Conservation (phyloP, 1,140 invertebrate species). For the Calephelis virginiensis region DNA sequence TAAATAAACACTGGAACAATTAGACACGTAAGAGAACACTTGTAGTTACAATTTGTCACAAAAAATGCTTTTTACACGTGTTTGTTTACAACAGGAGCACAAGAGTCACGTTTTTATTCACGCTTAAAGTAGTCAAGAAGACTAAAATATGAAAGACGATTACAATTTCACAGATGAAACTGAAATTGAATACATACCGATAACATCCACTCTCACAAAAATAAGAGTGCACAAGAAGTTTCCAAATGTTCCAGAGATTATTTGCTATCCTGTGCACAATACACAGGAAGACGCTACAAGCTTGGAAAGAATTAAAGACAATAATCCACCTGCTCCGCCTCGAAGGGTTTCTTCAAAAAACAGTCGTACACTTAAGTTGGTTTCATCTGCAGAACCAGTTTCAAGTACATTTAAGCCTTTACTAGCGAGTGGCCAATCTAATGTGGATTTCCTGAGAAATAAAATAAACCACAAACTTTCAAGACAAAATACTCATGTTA, state of each 20-base stretch:
- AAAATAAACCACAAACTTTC: slow-evolving; percentile 79
- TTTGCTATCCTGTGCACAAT: slow-evolving; percentile 80
- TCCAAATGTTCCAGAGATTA: slow-evolving; percentile 71
- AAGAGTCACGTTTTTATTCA: slow-evolving; percentile 58
- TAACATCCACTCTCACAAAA: slow-evolving; percentile 87
- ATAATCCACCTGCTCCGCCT: slow-evolving; percentile 82
- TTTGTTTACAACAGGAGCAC: slow-evolving; percentile 60
- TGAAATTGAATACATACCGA: slow-evolving; percentile 89
- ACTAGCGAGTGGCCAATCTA: slow-evolving; percentile 51
- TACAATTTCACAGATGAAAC: slow-evolving; percentile 83
- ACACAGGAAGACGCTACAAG: slow-evolving; percentile 42
- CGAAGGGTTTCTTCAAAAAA: slow-evolving; percentile 85
- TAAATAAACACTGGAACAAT: slow-evolving; percentile 51
- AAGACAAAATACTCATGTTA: slow-evolving; percentile 71
- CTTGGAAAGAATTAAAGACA: slow-evolving; percentile 3
- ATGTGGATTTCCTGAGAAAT: slow-evolving; percentile 79
- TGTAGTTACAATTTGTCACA: slow-evolving; percentile 20
- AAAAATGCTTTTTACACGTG: slow-evolving; percentile 51
- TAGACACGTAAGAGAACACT: slow-evolving; percentile 16
- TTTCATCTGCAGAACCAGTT: slow-evolving; percentile 76
- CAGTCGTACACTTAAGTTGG: slow-evolving; percentile 83
- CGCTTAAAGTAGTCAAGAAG: slow-evolving; percentile 47
- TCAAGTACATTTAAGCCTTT: slow-evolving; percentile 39
- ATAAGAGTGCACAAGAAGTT: slow-evolving; percentile 85
- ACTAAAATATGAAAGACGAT: slow-evolving; percentile 42